These are phyloP conservation scores for Motacilla alba DNA, from an alignment of 2,113 vertebrate genomes.

Conservation along the genomic window DNA sequence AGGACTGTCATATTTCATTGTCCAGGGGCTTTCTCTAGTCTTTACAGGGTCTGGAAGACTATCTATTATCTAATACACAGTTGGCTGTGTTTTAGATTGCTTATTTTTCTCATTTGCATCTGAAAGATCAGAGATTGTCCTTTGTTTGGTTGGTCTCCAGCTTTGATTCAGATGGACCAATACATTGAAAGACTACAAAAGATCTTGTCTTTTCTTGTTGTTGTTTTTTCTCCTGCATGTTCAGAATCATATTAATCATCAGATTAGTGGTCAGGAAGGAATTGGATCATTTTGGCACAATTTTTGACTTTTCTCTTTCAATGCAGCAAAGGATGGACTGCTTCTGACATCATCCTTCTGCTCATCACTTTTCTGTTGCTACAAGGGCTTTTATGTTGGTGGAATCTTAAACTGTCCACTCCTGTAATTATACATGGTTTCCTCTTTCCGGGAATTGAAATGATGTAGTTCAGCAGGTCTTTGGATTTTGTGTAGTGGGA, in stretches of 20 bases:
- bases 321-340: background rate
- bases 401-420: background rate
- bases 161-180: background rate
- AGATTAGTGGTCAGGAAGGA: slow-evolving; percentile 2
- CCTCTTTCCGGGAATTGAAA: background rate
- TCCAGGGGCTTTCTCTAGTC: background rate
- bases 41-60: background rate
- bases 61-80: background rate
- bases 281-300: background rate
- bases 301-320: background rate
- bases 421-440: background rate
- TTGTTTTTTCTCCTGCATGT: background rate
- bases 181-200: background rate
- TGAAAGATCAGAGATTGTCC: background rate
- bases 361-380: background rate
- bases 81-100: background rate
- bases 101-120: background rate
- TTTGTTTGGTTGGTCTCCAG: slow-evolving; percentile 21
- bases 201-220: background rate
- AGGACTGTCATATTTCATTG: background rate
- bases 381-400: background rate
- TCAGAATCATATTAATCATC: background rate
- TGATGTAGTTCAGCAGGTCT: background rate
- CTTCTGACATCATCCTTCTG: slow-evolving; percentile 13
- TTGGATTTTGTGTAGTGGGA: background rate